A percentile compares a stretch with the other conserved stretches of the same genome.
These are phyloP conservation scores for Ptilorrhoa leucosticta DNA, from an alignment of 2,113 vertebrate species.

Conservation along the genomic window DNA sequence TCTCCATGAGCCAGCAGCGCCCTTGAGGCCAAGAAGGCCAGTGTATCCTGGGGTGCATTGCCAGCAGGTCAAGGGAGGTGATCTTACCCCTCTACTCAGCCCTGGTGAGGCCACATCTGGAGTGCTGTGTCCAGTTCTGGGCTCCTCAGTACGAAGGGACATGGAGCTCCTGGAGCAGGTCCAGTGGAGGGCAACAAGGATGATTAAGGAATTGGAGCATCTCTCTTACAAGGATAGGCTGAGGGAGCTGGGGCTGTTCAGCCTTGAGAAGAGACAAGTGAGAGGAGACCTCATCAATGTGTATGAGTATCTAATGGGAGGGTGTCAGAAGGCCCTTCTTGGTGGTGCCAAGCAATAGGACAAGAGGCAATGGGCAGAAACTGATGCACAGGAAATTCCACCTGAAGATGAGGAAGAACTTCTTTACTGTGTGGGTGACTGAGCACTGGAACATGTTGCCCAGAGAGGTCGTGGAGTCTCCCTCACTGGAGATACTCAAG, in stretches of 20 bases:
- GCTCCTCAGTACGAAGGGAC: neutral
- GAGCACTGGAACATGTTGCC: neutral
- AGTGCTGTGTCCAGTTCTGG: neutral
- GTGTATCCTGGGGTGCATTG: accelerated
- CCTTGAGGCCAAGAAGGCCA: neutral
- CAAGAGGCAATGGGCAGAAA: neutral
- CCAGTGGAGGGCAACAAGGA: neutral
- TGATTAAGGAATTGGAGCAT: too few species aligned
- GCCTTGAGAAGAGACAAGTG: neutral
- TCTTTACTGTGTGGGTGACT: accelerated
- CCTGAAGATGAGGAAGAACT: neutral
- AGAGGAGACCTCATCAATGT: neutral
- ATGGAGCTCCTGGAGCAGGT: neutral
- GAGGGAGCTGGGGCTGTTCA: neutral
- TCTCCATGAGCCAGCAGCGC: accelerated
- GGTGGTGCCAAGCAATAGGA: too few species aligned
- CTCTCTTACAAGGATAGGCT: neutral
- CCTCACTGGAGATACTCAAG: neutral
- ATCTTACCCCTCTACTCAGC: neutral
- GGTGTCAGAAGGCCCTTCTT: neutral
- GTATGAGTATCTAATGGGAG: neutral
- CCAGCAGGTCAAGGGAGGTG: accelerated
- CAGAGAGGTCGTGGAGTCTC: neutral
- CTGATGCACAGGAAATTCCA: neutral
- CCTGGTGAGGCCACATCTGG: neutral